Percentiles rank a stretch among this genome's conserved stretches.
These are phyloP conservation scores for Xestia rhomboidea DNA, from an alignment of 2,888 invertebrate genomes.

Conservation along the genomic window DNA sequence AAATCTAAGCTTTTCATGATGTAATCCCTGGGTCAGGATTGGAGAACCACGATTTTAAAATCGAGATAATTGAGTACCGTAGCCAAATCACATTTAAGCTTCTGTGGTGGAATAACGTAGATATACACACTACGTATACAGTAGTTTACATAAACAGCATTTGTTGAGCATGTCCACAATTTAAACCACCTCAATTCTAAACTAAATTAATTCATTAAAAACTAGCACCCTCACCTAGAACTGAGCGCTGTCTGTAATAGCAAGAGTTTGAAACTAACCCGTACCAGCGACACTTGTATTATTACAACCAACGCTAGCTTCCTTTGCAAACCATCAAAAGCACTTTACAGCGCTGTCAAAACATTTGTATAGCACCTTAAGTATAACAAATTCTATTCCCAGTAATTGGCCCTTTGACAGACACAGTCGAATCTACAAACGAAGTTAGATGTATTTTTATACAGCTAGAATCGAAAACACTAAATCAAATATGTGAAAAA, in stretches of 20 bases:
- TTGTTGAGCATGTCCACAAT: constrained; percentile 11
- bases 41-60: background rate
- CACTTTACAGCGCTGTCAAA: constrained; percentile 49
- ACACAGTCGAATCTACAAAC: constrained; percentile 40
- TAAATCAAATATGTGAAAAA: constrained; percentile 66
- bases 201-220: constrained; percentile 56
- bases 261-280: constrained; percentile 50
- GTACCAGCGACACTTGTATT: constrained; percentile 43
- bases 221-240: constrained; percentile 23
- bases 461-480: constrained; percentile 54
- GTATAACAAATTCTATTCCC: constrained; percentile 50
- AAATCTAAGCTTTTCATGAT: background rate
- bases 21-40: background rate
- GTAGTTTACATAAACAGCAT: constrained; percentile 12
- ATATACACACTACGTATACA: background rate
- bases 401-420: constrained; percentile 66
- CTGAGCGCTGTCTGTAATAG: constrained; percentile 25
- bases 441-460: constrained; percentile 47
- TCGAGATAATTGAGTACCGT: background rate
- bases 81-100: background rate
- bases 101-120: background rate
- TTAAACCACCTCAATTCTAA: constrained; percentile 21
- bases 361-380: constrained; percentile 61
- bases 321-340: constrained; percentile 57
- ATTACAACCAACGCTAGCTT: constrained; percentile 35